These are phyloP conservation scores for Nysson spinosus DNA, from an alignment of 2,888 invertebrate species.

Conservation along the genomic window DNA sequence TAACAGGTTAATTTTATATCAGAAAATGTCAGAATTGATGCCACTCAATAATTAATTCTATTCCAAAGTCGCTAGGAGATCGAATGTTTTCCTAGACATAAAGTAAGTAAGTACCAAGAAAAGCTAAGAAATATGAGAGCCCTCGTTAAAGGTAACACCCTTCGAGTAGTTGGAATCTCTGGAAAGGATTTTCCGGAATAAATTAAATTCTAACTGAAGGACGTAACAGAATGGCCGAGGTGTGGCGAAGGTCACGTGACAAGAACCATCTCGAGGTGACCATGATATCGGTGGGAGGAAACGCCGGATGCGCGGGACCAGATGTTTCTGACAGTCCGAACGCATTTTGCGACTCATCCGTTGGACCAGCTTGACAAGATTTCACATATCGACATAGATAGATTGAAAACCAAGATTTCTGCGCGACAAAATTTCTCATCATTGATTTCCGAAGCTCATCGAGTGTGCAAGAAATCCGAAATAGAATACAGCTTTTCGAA, in stretches of 20 bases:
- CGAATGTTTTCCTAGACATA: too few species aligned
- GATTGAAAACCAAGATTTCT: neutral
- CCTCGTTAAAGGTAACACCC: too few species aligned
- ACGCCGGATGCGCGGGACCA: neutral
- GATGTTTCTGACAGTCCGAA: too few species aligned
- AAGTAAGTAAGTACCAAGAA: neutral
- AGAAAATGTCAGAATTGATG: too few species aligned
- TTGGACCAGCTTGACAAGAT: neutral
- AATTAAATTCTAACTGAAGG: slow-evolving; percentile 10
- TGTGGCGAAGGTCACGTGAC: slow-evolving; percentile 4
- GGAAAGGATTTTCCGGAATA: neutral
- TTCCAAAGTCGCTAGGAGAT: too few species aligned
- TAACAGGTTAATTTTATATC: too few species aligned
- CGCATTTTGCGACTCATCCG: neutral
- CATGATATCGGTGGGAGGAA: neutral
- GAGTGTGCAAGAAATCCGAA: too few species aligned
- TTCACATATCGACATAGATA: neutral
- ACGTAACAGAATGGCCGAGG: too few species aligned
- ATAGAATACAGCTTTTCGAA: too few species aligned
- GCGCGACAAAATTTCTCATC: too few species aligned
- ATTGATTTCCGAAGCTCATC: too few species aligned
- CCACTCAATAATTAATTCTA: too few species aligned
- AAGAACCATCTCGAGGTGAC: neutral
- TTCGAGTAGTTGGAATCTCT: neutral
- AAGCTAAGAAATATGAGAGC: neutral